These are phyloP conservation scores for Leptinotarsa lineolata DNA, from an alignment of 1,140 invertebrate genomes.

Conservation along the genomic window DNA sequence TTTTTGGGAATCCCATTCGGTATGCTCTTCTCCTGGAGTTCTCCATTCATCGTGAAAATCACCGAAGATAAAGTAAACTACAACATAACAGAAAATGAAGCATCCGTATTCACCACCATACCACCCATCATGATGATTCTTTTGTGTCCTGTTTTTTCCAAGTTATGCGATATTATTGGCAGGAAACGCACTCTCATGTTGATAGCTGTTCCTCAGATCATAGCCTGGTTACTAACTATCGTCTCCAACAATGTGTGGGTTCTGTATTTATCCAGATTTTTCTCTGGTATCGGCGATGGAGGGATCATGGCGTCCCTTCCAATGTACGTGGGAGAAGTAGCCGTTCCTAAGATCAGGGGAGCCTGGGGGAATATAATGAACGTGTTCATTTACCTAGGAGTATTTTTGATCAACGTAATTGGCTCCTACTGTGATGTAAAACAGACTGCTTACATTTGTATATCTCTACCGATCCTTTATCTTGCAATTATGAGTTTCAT, in stretches of 20 bases:
- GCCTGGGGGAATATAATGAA: slow-evolving; percentile 57
- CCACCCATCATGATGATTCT: slow-evolving; percentile 23
- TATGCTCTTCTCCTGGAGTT: slow-evolving; percentile 29
- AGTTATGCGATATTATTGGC: slow-evolving; percentile 36
- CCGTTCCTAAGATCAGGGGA: slow-evolving; percentile 70
- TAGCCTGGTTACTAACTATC: not conserved
- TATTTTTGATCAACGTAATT: slow-evolving; percentile 58
- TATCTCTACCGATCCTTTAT: not conserved
- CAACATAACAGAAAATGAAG: slow-evolving; percentile 31
- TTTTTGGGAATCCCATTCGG: slow-evolving; percentile 12
- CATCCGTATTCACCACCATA: slow-evolving; percentile 23
- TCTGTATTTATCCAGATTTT: slow-evolving; percentile 40
- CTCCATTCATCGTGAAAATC: slow-evolving; percentile 32
- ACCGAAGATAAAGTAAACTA: slow-evolving; percentile 33
- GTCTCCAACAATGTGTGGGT: slow-evolving; percentile 35
- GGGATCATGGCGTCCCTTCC: slow-evolving; percentile 53
- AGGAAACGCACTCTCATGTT: slow-evolving; percentile 36
- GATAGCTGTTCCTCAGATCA: slow-evolving; percentile 32
- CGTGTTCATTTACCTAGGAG: slow-evolving; percentile 59
- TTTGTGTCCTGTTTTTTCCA: slow-evolving; percentile 30
- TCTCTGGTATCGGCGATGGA: slow-evolving; percentile 46
- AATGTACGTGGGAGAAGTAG: slow-evolving; percentile 68
- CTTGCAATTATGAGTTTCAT: slow-evolving; percentile 35
- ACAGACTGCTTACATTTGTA: slow-evolving; percentile 28
- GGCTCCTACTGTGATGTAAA: slow-evolving; percentile 31